Evolutionary conservation across 64 coral and sea anemone genomes (phyloP), one percentile per base, ranked within the genome.

Genomic region (Exaiptasia diaphana): DNA sequence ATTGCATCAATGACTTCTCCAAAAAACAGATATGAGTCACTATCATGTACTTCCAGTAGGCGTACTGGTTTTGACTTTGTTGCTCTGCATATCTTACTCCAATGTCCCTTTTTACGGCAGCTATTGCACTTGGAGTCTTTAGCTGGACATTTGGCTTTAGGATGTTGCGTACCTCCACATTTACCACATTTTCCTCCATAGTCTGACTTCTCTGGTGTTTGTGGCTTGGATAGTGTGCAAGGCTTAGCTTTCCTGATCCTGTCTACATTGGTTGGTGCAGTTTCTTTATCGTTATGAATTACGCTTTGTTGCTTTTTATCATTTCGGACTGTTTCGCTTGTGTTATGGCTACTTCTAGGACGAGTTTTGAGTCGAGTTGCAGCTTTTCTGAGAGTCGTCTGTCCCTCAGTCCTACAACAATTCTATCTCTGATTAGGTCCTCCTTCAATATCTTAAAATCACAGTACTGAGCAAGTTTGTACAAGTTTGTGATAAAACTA

Each of bases 341-440:
- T 1, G 41, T 88, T 25, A 88, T 38, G 41, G 75, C 85, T 57
- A 54, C 80, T 69, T 67, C 58, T 30, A 76, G 45, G 3, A 22
- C 53, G 17, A 76, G 23, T 31, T 53, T 22, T 29, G 44, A 17
- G 55, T 87, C 74, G 45, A 77, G n/a, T 52, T 87, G 84, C 45
- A 87, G 63, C 35, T 77, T 77, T 39, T 87, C 74, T 14, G 84
- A 87, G 12, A 87, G 59, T 78, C 68, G 68, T 49, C 38, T 77
- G 35, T 87, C 62, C 36, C 48, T 35, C 36, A 77, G 24, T 14
- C 71, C 83, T 42, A 86, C 73, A 52, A 76, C 83, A 48, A 86
- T 86, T 43, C 57, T 67, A 87, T 77, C 73, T 68, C 84, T 75
- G 23, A 87, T 87, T 4, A 77, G 58, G 41, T 87, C 58, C 23